Evolutionary conservation across 1,140 invertebrate species (phyloP).

Genomic region (Marisa cornuarietis): DNA sequence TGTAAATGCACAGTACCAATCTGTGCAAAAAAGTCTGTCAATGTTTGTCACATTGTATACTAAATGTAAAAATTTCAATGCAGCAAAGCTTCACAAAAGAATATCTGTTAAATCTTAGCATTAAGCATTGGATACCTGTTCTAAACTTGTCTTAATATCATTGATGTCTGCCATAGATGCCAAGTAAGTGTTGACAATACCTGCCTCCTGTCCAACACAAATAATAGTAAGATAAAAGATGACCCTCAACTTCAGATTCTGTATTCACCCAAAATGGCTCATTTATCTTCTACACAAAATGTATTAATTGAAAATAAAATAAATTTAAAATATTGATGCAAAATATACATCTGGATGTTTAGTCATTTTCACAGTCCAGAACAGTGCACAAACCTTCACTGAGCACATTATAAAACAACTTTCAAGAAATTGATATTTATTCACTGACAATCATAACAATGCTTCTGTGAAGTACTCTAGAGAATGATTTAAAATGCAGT

Average conservation of each 20-base stretch:
- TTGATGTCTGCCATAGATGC: slow-evolving; percentile 46
- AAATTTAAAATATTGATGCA: not conserved
- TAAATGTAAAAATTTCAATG: not conserved
- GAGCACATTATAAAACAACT: not conserved
- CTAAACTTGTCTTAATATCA: slow-evolving; percentile 39
- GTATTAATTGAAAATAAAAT: no score
- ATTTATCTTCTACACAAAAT: no score
- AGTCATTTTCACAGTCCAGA: not conserved
- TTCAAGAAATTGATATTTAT: no score
- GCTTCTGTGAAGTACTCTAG: not conserved
- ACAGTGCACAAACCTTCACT: not conserved
- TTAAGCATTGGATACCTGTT: slow-evolving; percentile 33
- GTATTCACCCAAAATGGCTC: not conserved
- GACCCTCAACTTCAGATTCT: not conserved
- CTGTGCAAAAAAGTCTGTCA: not conserved
- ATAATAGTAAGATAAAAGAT: slow-evolving; percentile 11
- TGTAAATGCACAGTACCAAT: no score
- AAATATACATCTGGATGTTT: not conserved
- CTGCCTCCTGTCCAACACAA: slow-evolving; percentile 41
- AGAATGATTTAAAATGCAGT: no score
- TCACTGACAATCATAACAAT: not conserved
- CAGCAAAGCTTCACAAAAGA: not conserved
- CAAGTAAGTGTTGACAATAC: slow-evolving; percentile 47
- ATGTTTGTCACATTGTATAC: not conserved
- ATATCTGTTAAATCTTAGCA: not conserved